Conservation (phyloP, 2,113 vertebrate genomes). For the Vulpes ferrilata region DNA sequence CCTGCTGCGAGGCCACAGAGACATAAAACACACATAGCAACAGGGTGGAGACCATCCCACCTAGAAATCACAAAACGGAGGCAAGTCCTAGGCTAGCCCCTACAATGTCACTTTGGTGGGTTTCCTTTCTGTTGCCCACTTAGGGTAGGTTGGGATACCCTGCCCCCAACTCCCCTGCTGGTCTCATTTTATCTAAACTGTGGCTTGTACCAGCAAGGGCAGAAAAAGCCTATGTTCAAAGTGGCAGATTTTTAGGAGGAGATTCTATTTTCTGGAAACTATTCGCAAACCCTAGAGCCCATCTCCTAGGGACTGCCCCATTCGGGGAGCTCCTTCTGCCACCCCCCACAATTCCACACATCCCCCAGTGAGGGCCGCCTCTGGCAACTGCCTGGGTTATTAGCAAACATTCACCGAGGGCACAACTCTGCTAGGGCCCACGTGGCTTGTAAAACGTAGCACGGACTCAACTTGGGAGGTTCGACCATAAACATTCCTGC, state of each 20-base stretch:
- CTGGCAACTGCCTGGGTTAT: not conserved
- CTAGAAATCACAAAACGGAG: not conserved
- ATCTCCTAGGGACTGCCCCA: not conserved
- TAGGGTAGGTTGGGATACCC: accelerated
- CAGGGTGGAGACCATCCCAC: not conserved
- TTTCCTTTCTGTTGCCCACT: accelerated
- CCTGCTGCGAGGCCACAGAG: not conserved
- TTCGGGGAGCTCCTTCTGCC: not conserved
- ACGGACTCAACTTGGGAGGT: conserved; percentile 45
- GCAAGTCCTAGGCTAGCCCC: not conserved
- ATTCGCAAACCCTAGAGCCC: not conserved
- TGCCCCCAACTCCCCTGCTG: accelerated
- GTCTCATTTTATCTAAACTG: not conserved
- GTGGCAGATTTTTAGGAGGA: not conserved
- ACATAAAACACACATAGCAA: not conserved
- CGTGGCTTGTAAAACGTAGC: not conserved
- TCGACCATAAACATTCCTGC: conserved; percentile 46
- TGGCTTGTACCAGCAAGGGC: not conserved
- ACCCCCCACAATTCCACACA: not conserved
- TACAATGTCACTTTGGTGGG: accelerated
- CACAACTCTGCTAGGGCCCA: not conserved
- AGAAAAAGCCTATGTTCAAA: not conserved
- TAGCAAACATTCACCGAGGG: not conserved
- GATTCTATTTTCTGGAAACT: not conserved
- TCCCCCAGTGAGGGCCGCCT: accelerated